Conservation (phyloP, 2,888 invertebrate genomes). For the Marasmarcha lunaedactyla region DNA sequence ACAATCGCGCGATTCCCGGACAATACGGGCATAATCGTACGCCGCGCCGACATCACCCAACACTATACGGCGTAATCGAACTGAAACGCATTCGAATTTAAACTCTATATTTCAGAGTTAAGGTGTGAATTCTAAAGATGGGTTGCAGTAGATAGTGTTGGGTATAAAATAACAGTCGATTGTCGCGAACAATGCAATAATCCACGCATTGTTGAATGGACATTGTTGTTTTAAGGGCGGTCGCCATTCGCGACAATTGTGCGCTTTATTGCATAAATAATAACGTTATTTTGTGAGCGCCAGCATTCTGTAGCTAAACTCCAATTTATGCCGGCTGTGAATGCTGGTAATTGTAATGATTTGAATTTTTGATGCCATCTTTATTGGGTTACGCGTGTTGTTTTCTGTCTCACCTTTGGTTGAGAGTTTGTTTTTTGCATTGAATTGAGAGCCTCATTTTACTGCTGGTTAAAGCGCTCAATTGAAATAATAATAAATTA, state of each 20-base stretch:
- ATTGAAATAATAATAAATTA: too few species aligned
- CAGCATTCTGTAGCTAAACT: conserved; percentile 43
- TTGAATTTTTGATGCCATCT: conserved; percentile 4
- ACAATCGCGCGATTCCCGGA: conserved; percentile 66
- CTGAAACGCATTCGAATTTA: conserved; percentile 14
- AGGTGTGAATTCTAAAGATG: neutral
- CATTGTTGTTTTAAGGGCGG: conserved; percentile 71
- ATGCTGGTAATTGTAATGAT: conserved; percentile 14
- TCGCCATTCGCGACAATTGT: conserved; percentile 58
- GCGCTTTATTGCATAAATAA: conserved; percentile 70
- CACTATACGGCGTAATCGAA: conserved; percentile 33
- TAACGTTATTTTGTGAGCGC: conserved; percentile 63
- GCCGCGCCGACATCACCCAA: conserved; percentile 37
- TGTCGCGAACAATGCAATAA: conserved; percentile 70
- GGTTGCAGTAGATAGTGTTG: conserved; percentile 4
- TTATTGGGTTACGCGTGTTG: too few species aligned
- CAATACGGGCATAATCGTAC: conserved; percentile 66
- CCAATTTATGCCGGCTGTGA: conserved; percentile 20
- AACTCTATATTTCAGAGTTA: conserved; percentile 27
- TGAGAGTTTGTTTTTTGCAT: too few species aligned
- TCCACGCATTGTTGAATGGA: conserved; percentile 66
- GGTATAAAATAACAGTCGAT: conserved; percentile 43
- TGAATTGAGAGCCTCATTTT: too few species aligned
- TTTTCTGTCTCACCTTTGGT: too few species aligned
- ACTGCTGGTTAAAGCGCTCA: too few species aligned